These are phyloP conservation scores for Cephus cinctus DNA, from an alignment of 1,140 invertebrate species.

Conservation along the genomic window DNA sequence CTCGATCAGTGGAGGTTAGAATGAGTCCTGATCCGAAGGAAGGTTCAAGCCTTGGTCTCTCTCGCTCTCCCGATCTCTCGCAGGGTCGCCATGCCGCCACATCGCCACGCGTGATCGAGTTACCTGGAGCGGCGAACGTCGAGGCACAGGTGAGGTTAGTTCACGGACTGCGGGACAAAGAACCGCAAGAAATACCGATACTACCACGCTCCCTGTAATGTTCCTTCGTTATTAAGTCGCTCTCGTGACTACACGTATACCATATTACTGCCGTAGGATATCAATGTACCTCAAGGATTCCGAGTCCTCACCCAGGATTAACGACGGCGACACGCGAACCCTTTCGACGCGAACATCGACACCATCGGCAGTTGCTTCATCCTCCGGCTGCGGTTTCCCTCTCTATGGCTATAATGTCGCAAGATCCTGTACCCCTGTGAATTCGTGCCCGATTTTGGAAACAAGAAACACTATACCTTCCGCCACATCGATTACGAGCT, in stretches of 20 bases:
- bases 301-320: too few species aligned
- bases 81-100: too few species aligned
- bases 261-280: too few species aligned
- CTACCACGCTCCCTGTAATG: slow-evolving; percentile 35
- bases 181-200: slow-evolving; percentile 53
- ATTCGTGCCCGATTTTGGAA: too few species aligned
- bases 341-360: slow-evolving; percentile 38
- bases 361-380: slow-evolving; percentile 30
- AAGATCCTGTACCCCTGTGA: too few species aligned
- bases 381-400: slow-evolving; percentile 37
- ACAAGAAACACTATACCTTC: too few species aligned
- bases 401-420: too few species aligned
- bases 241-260: slow-evolving; percentile 36
- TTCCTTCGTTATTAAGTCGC: slow-evolving; percentile 38
- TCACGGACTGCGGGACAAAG: slow-evolving; percentile 46
- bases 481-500: too few species aligned
- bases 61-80: slow-evolving; percentile 23
- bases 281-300: too few species aligned
- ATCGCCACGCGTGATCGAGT: slow-evolving; percentile 49
- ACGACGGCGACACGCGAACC: slow-evolving; percentile 39
- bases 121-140: slow-evolving; percentile 44
- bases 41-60: slow-evolving; percentile 21
- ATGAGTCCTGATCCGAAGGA: slow-evolving; percentile 9
- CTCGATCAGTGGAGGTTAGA: too few species aligned
- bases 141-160: slow-evolving; percentile 44